These are phyloP conservation scores for Ips nitidus DNA, from an alignment of 1,140 invertebrate genomes.

Conservation along the genomic window DNA sequence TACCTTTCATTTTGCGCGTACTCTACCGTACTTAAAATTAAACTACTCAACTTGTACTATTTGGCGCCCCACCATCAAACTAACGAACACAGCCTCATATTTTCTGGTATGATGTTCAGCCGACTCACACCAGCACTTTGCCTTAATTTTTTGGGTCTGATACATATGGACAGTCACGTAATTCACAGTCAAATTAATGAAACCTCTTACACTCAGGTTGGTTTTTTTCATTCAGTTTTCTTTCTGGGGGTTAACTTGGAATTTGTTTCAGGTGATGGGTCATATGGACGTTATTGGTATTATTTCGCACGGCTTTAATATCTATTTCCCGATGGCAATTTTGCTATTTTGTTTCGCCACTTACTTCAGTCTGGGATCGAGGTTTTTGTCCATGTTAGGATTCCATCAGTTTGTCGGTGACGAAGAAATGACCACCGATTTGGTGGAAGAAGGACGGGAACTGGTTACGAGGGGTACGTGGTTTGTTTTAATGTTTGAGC, in stretches of 20 bases:
- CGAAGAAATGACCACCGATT: conserved; percentile 89
- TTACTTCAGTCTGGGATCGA: conserved; percentile 91
- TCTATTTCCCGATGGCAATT: conserved; percentile 98
- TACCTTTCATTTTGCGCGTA: conserved; percentile 98
- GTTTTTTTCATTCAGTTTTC: background rate
- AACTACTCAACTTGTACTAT: conserved; percentile 96
- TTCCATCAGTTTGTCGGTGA: conserved; percentile 96
- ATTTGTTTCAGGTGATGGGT: conserved; percentile 87
- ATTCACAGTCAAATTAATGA: conserved; percentile 79
- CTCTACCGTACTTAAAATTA: conserved; percentile 95
- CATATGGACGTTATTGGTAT: conserved; percentile 98
- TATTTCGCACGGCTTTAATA: conserved; percentile 97
- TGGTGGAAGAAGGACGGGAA: conserved; percentile 91
- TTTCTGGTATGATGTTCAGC: conserved; percentile 96
- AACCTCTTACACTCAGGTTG: conserved; percentile 86
- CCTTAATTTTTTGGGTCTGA: conserved; percentile 95
- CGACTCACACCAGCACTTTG: conserved; percentile 97
- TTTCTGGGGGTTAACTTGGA: no score
- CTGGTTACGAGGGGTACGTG: conserved; percentile 77
- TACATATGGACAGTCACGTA: conserved; percentile 98
- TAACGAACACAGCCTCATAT: conserved; percentile 98
- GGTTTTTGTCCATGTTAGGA: conserved; percentile 84
- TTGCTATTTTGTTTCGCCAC: conserved; percentile 91
- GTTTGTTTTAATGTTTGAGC: background rate
- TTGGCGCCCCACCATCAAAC: conserved; percentile 96